These are phyloP conservation scores for Tympanuchus pallidicinctus DNA, from an alignment of 2,113 vertebrate genomes.

Conservation along the genomic window DNA sequence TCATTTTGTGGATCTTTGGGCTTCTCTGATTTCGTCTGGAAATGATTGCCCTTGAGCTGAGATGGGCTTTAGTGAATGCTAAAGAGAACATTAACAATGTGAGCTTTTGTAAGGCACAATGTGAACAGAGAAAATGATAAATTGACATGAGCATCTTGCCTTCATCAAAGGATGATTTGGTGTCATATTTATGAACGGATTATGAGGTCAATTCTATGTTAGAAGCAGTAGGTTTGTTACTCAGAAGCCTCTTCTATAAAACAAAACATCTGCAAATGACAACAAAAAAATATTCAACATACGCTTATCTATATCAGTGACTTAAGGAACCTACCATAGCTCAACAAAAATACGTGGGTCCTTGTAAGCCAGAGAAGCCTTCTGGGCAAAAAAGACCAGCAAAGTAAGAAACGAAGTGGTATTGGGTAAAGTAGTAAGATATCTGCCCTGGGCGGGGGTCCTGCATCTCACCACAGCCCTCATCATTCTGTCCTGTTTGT, in stretches of 20 bases:
- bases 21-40: neutral
- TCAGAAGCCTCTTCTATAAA: neutral
- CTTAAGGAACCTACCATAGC: neutral
- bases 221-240: neutral
- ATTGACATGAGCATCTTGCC: neutral
- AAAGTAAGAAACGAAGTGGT: neutral
- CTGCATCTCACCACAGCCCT: neutral
- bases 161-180: neutral
- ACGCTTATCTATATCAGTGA: neutral
- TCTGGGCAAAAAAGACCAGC: neutral
- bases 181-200: neutral
- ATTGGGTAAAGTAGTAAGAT: neutral
- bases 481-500: neutral
- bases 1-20: neutral
- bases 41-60: neutral
- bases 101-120: neutral
- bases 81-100: neutral
- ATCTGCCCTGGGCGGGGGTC: neutral
- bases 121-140: constrained; percentile 16
- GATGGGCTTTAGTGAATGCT: neutral
- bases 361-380: neutral
- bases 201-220: neutral
- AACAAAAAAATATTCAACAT: neutral
- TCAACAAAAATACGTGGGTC: neutral
- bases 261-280: neutral